phyloP scores from a whole-genome alignment of 2,797 vertebrate species.

The Cryptoblepharus egeriae region DNA sequence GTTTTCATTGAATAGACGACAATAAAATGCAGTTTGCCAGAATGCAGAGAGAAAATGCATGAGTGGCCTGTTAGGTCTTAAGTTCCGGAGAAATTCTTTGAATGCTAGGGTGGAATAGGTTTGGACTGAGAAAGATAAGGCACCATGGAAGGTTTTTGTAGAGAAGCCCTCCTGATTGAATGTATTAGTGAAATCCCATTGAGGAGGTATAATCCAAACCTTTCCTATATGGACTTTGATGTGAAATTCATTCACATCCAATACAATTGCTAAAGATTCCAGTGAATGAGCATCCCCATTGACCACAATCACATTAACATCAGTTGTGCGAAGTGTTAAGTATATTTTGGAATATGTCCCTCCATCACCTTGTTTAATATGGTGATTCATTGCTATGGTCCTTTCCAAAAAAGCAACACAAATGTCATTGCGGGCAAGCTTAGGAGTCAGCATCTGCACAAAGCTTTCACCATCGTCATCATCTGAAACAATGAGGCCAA shows the following conservation, averaged over 20 bases:
- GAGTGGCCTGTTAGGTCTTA: neutral
- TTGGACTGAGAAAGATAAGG: neutral
- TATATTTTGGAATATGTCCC: neutral
- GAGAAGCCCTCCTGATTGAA: neutral
- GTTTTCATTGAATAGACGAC: neutral
- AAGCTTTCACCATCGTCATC: conserved; percentile 10
- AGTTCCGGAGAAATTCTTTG: neutral
- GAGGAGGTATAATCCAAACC: neutral
- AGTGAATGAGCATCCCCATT: neutral
- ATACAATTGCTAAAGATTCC: neutral
- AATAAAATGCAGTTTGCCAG: conserved; percentile 8
- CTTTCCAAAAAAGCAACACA: conserved; percentile 6
- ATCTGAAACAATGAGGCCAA: conserved; percentile 11
- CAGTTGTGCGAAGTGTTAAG: neutral
- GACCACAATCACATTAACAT: conserved; percentile 2
- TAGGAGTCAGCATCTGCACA: neutral
- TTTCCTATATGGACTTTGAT: neutral
- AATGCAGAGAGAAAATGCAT: conserved; percentile 4
- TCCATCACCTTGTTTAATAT: neutral
- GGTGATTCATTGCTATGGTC: neutral
- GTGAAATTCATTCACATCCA: neutral
- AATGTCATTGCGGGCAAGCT: neutral
- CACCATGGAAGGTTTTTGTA: neutral
- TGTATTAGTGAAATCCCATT: neutral
- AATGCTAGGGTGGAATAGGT: neutral